Percentiles rank a stretch among this genome's conserved stretches.
phyloP scores from a whole-genome alignment of 2,797 vertebrate genomes.

The Luscinia luscinia region DNA sequence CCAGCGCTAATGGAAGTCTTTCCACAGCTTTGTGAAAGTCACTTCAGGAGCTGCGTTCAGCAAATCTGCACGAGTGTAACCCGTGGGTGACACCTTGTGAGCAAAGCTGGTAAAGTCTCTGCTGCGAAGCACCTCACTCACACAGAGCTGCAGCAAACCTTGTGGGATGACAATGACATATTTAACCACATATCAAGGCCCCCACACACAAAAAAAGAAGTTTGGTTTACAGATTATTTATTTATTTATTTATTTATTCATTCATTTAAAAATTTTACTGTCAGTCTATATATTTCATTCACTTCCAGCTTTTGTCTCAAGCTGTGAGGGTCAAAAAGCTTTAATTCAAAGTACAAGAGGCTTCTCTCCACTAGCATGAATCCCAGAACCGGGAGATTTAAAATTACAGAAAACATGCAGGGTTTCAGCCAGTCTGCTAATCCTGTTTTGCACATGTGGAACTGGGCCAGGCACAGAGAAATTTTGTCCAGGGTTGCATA shows the following conservation, averaged over 20 bases:
- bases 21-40: not conserved
- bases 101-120: not conserved
- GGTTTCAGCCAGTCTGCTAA: not conserved
- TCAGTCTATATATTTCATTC: not conserved
- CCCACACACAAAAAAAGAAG: rapidly evolving
- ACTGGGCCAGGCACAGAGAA: not conserved
- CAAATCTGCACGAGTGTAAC: rapidly evolving
- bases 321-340: not conserved
- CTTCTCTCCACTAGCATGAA: not conserved
- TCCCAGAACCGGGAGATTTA: not conserved
- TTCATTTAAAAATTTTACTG: not conserved
- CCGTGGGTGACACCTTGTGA: conserved; percentile 15
- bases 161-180: not conserved
- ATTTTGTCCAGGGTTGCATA: not conserved
- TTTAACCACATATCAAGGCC: not conserved
- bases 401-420: not conserved
- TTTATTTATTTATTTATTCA: not conserved
- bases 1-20: rapidly evolving
- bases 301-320: not conserved
- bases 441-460: not conserved
- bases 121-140: rapidly evolving
- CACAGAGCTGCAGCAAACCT: rapidly evolving
- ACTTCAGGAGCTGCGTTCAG: rapidly evolving
- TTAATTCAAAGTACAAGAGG: not conserved
- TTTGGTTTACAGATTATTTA: not conserved